phyloP scores from a whole-genome alignment of 1,140 invertebrate genomes.

The Rhizoglyphus robini region DNA sequence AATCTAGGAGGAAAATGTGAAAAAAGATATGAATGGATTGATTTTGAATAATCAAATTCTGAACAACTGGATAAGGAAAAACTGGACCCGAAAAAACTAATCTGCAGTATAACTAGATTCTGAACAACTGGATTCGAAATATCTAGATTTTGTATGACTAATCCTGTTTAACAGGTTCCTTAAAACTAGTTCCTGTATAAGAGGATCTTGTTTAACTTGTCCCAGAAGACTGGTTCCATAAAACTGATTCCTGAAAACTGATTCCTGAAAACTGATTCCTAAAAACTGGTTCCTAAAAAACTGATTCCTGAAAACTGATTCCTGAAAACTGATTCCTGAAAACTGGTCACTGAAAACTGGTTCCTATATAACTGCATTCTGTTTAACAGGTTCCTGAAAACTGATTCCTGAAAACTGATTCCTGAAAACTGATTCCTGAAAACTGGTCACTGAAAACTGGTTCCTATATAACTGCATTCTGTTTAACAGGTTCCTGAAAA shows the following conservation, averaged over 20 bases:
- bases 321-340: no score
- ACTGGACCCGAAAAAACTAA: background rate
- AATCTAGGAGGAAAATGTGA: slow-evolving; percentile 42
- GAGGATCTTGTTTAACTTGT: background rate
- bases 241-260: background rate
- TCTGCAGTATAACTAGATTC: background rate
- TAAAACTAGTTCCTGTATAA: no score
- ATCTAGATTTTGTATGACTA: no score
- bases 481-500: no score
- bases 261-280: no score
- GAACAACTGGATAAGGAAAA: background rate
- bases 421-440: no score
- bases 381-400: background rate
- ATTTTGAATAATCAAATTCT: background rate
- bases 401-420: background rate
- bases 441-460: no score
- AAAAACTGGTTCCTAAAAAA: background rate
- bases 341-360: no score
- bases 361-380: background rate
- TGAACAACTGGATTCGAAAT: no score
- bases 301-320: no score
- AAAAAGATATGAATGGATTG: background rate
- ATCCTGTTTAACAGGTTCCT: no score
- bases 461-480: no score
- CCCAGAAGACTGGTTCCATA: background rate